These are phyloP conservation scores for Seriola aureovittata DNA, from an alignment of 2,113 vertebrate genomes.

Conservation along the genomic window DNA sequence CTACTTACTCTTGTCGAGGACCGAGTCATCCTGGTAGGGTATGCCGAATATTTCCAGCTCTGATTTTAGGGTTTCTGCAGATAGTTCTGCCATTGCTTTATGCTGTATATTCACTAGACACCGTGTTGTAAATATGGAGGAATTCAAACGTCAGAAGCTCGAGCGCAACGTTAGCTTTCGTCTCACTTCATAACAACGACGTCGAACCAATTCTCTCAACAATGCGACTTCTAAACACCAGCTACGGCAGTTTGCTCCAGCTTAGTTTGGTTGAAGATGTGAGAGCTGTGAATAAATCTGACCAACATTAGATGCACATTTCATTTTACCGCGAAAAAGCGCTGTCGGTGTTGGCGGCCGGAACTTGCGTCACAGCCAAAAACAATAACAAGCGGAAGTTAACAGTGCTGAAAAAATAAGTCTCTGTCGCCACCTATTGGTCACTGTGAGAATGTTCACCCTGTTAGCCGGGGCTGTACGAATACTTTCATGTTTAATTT, in stretches of 20 bases:
- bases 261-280: rapidly evolving
- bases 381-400: conserved; percentile 27
- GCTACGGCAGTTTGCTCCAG: rapidly evolving
- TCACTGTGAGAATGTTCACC: too few relatives aligned
- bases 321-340: conserved; percentile 80
- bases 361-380: conserved; percentile 39
- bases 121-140: not conserved
- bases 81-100: conserved; percentile 72
- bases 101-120: not conserved
- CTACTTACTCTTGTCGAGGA: conserved; percentile 83
- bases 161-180: conserved; percentile 7
- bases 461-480: not conserved
- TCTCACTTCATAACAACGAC: conserved; percentile 29
- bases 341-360: conserved; percentile 66
- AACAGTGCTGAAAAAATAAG: not conserved
- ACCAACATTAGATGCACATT: not conserved
- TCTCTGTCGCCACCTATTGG: not conserved
- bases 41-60: conserved; percentile 81
- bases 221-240: rapidly evolving
- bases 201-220: not conserved
- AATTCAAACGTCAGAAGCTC: not conserved
- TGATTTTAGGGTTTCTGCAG: conserved; percentile 60
- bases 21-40: conserved; percentile 68
- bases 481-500: not conserved
- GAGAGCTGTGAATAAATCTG: not conserved